Evolutionary conservation across 2,888 invertebrate genomes (phyloP).

Genomic region (Steromphala cineraria): DNA sequence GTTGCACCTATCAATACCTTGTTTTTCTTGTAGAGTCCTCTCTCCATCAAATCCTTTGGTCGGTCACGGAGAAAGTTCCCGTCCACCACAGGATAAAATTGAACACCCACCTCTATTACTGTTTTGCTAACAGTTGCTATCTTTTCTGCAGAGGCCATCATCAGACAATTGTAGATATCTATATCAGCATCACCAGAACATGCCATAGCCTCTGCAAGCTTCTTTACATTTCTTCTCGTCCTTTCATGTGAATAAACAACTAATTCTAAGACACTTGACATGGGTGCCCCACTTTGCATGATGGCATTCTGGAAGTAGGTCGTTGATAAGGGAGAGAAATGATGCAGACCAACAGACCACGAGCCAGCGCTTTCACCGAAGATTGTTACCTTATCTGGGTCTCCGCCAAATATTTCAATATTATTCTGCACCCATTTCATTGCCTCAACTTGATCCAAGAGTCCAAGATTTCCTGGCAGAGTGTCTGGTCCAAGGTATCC

Average conservation of each 20-base stretch:
- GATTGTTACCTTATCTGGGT: constrained; percentile 49
- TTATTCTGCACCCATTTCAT: constrained; percentile 95
- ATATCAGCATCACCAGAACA: constrained; percentile 34
- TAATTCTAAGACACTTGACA: constrained; percentile 83
- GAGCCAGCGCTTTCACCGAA: constrained; percentile 65
- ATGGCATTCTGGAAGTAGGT: constrained; percentile 55
- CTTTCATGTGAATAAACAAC: constrained; percentile 70
- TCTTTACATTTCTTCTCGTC: constrained; percentile 72
- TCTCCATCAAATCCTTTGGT: constrained; percentile 88
- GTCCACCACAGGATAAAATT: constrained; percentile 92
- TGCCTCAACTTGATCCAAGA: constrained; percentile 95
- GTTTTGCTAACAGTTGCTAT: constrained; percentile 25
- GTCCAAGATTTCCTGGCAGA: constrained; percentile 90
- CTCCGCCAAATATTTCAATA: constrained; percentile 77
- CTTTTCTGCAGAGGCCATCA: constrained; percentile 18
- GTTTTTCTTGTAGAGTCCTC: constrained; percentile 88
- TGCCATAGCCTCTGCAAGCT: constrained; percentile 76
- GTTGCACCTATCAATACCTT: constrained; percentile 92
- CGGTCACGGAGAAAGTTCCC: constrained; percentile 90
- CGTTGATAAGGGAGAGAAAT: constrained; percentile 47
- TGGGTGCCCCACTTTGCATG: constrained; percentile 51
- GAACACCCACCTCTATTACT: constrained; percentile 85
- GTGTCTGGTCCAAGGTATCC: constrained; percentile 86
- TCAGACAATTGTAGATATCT: constrained; percentile 38
- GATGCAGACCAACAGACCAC: constrained; percentile 49